phyloP scores from a whole-genome alignment of 1,140 invertebrate species.

The Caerostris darwini region DNA sequence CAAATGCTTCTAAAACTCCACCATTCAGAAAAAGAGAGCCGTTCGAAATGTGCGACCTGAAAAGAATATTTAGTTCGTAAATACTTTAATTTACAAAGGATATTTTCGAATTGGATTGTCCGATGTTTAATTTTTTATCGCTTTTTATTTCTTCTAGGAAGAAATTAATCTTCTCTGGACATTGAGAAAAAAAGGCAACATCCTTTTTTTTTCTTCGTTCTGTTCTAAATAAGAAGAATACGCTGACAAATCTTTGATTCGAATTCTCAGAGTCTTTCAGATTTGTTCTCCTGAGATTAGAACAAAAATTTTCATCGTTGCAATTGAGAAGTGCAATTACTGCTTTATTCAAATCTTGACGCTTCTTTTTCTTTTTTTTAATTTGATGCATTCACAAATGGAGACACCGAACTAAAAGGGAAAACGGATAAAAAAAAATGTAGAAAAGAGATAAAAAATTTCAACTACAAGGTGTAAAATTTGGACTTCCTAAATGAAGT shows the following conservation, averaged over 20 bases:
- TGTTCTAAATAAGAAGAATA: neutral
- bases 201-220: no score
- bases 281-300: neutral
- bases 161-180: neutral
- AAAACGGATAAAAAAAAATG: neutral
- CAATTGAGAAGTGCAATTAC: neutral
- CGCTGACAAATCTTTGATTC: conserved; percentile 1
- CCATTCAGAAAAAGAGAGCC: neutral
- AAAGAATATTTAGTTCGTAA: neutral
- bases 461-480: neutral
- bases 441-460: neutral
- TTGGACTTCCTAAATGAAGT: neutral
- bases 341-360: neutral
- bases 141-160: neutral
- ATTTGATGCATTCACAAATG: no score
- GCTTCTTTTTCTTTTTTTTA: neutral
- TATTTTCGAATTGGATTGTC: neutral
- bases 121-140: neutral
- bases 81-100: neutral
- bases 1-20: neutral
- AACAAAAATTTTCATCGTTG: neutral
- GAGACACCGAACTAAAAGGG: no score
- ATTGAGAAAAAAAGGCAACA: neutral
- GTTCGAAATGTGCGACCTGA: neutral
- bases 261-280: neutral